Base-by-base conservation (phyloP, 1,140 invertebrate genomes). In the Orchestia grillus region DNA sequence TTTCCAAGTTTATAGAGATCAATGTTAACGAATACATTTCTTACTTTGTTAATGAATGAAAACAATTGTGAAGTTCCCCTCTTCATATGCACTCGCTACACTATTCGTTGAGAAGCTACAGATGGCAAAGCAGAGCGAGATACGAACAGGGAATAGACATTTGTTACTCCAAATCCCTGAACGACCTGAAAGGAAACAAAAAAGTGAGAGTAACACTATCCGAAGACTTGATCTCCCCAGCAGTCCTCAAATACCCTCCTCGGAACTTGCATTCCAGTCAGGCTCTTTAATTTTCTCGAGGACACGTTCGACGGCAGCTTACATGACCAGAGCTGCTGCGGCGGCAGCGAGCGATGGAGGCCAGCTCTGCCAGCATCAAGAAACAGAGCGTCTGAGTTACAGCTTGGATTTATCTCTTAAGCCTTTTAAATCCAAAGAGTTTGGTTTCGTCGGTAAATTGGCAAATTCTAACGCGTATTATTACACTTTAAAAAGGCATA, bases 281-380 rank as follows among this genome's bases (percentile, higher is more conserved):
- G 88, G 88, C 44, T 15, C 36, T 91, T 91, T 91, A 91, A 91
- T 91, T 91, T 91, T 28, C 88, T 91, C 4, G 88, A 88, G 36
- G 87, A 91, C 41, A 91, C 19, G 19, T 43, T 91, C 41, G 88
- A 91, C 88, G 8, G 88, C 88, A 91, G 88, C 41, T 91, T 91
- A 91, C 88, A 91, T 43, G 23, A 88, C 3, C 88, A 44, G 88
- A 6, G 11, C 41, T 77, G 62, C 62, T 77, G n/a, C n/a, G 3
- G 62, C 62, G 3, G 28, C 62, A 77, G 62, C 28, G 62, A 15
- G 62, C 15, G 47, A 53, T 53, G 19, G 47, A 53, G 47, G 47
- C 6, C 6, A 6, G 47, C 6, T 23, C 62, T 1, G 28, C 62
- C 62, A 36, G 62, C 62, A 77, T 28, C 62, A 6, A 53, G 47